Conservation (phyloP, 2,113 vertebrate species). For the Acanthochromis polyacanthus region DNA sequence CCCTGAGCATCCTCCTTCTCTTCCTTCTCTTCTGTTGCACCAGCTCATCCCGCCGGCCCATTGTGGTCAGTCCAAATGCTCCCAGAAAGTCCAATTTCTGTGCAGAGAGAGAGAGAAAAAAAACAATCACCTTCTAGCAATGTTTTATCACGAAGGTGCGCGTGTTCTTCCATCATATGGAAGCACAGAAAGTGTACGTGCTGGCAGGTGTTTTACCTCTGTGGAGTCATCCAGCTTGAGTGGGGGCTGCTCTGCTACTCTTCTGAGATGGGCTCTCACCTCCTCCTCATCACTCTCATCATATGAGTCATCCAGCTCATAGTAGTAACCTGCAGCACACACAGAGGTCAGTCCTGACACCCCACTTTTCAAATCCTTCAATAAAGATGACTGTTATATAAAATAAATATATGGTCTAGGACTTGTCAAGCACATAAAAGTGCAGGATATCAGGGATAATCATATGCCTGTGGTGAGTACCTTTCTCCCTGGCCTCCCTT, state of each 20-base stretch:
- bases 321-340: slow-evolving; percentile 91
- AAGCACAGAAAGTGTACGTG: neutral
- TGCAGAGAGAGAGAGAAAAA: slow-evolving; percentile 27
- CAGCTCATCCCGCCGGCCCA: slow-evolving; percentile 91
- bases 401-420: neutral
- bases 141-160: neutral
- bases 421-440: neutral
- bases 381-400: slow-evolving; percentile 9
- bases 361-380: neutral
- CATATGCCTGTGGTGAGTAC: slow-evolving; percentile 71
- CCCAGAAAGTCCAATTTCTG: slow-evolving; percentile 97
- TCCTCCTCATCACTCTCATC: slow-evolving; percentile 98
- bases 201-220: slow-evolving; percentile 85
- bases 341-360: slow-evolving; percentile 18
- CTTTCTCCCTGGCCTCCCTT: slow-evolving; percentile 94
- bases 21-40: slow-evolving; percentile 94
- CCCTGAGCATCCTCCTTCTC: slow-evolving; percentile 93
- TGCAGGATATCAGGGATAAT: neutral
- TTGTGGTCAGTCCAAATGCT: slow-evolving; percentile 93
- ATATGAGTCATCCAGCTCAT: slow-evolving; percentile 97
- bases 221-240: slow-evolving; percentile 95
- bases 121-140: neutral
- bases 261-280: slow-evolving; percentile 94
- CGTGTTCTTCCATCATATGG: slow-evolving; percentile 22
- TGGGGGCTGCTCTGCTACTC: slow-evolving; percentile 94